Evolutionary conservation across 2,888 invertebrate genomes (phyloP).

Genomic region (Drosophila phalerata): DNA sequence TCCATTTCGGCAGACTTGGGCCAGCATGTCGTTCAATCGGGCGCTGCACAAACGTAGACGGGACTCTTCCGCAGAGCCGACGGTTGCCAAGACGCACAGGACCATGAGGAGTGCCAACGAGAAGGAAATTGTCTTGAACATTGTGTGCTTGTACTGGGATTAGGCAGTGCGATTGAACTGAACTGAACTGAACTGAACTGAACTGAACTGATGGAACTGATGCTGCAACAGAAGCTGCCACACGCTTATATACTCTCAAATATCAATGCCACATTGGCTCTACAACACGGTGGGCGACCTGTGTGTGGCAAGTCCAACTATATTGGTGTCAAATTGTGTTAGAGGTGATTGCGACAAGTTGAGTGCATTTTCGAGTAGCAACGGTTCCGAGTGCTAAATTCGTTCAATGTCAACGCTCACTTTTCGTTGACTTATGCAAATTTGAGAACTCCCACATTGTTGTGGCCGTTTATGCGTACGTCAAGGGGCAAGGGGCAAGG

Average conservation of each 20-base stretch:
- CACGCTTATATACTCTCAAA: conserved; percentile 43
- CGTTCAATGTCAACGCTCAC: conserved; percentile 74
- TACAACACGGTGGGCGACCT: conserved; percentile 7
- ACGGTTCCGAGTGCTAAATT: conserved; percentile 60
- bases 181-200: too few species aligned
- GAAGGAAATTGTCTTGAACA: conserved; percentile 57
- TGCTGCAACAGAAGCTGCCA: conserved; percentile 26
- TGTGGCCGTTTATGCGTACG: conserved; percentile 10
- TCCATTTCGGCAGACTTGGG: conserved; percentile 41
- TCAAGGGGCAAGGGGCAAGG: background rate
- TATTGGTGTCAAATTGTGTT: conserved; percentile 67
- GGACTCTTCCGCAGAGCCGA: background rate
- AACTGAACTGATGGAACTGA: conserved; percentile 47
- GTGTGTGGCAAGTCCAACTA: conserved; percentile 22
- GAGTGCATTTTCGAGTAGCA: conserved; percentile 70
- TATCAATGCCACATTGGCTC: background rate
- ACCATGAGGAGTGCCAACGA: conserved; percentile 35
- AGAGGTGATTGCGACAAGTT: conserved; percentile 66
- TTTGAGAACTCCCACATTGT: conserved; percentile 27
- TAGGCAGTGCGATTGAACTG: conserved; percentile 47
- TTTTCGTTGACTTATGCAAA: conserved; percentile 79
- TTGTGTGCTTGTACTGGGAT: conserved; percentile 21
- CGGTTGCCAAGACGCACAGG: conserved; percentile 21
- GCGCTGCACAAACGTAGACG: conserved; percentile 52
- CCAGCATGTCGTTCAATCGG: conserved; percentile 45